Evolutionary conservation across 1,140 invertebrate genomes (phyloP).

Genomic region (Euborellia annulipes): DNA sequence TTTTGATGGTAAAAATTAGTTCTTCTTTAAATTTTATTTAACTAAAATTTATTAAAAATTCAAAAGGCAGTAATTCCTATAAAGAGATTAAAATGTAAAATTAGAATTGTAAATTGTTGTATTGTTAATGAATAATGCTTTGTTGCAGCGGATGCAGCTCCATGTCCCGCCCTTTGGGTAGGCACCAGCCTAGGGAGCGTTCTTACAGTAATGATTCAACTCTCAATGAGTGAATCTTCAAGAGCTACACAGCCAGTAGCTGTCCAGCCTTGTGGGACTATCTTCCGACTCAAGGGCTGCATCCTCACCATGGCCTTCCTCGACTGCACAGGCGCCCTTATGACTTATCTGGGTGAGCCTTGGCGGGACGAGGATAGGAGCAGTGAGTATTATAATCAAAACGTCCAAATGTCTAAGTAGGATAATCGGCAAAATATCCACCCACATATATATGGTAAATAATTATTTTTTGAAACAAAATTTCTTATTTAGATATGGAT

Average conservation of each 20-base stretch:
- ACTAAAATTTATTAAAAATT: too few species aligned
- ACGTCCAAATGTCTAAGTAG: too few species aligned
- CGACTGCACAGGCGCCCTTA: slow-evolving; percentile 78
- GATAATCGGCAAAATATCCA: too few species aligned
- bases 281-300: slow-evolving; percentile 86
- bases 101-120: slow-evolving; percentile 1
- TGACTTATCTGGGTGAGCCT: slow-evolving; percentile 67
- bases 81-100: too few species aligned
- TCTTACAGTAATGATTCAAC: slow-evolving; percentile 73
- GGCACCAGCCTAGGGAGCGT: slow-evolving; percentile 91
- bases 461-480: too few species aligned
- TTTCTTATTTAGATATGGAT: too few species aligned
- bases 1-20: too few species aligned
- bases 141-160: slow-evolving; percentile 47
- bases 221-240: slow-evolving; percentile 60
- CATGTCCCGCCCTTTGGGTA: slow-evolving; percentile 81
- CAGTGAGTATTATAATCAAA: too few species aligned
- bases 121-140: not conserved
- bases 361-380: slow-evolving; percentile 71
- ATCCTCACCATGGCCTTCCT: slow-evolving; percentile 89
- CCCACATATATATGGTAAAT: too few species aligned
- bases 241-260: slow-evolving; percentile 75
- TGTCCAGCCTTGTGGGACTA: slow-evolving; percentile 78
- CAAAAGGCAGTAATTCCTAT: not conserved
- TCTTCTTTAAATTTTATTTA: too few species aligned